Evolutionary conservation across 2,797 vertebrate species (phyloP).

Genomic region (Champsocephalus esox): DNA sequence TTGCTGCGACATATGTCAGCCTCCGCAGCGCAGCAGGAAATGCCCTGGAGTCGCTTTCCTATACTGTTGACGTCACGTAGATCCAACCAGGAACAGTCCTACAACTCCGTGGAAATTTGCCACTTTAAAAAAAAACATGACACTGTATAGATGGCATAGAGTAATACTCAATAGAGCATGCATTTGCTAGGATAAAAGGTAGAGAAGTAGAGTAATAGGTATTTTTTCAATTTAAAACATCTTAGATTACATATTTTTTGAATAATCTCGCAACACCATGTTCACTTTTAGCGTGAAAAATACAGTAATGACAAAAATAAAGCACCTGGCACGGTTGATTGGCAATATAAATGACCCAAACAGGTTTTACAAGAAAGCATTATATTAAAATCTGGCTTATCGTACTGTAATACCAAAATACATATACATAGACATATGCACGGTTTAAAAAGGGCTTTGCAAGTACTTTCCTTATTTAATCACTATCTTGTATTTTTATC

Average conservation of each 20-base stretch:
- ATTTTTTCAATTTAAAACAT: neutral
- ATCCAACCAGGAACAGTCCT: conserved; percentile 54
- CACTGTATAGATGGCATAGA: neutral
- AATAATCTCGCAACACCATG: neutral
- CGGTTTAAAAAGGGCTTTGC: no score
- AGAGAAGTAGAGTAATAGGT: neutral
- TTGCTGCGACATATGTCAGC: conserved; percentile 77
- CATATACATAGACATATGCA: neutral
- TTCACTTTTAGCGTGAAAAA: neutral
- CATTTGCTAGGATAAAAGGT: neutral
- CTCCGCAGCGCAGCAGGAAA: conserved; percentile 73
- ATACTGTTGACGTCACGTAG: conserved; percentile 69
- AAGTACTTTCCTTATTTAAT: neutral
- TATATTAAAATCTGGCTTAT: neutral
- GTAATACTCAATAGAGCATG: neutral
- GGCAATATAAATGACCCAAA: neutral
- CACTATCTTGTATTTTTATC: neutral
- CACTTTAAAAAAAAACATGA: conserved; percentile 13
- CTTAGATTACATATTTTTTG: neutral
- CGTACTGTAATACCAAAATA: neutral
- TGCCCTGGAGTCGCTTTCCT: conserved; percentile 61
- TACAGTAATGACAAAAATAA: neutral
- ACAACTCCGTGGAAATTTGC: conserved; percentile 31
- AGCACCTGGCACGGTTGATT: no score
- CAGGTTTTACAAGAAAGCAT: neutral